Evolutionary conservation across 2,888 invertebrate species (phyloP), one percentile per base, ranked within the genome.

Genomic region (Zeuzera pyrina): DNA sequence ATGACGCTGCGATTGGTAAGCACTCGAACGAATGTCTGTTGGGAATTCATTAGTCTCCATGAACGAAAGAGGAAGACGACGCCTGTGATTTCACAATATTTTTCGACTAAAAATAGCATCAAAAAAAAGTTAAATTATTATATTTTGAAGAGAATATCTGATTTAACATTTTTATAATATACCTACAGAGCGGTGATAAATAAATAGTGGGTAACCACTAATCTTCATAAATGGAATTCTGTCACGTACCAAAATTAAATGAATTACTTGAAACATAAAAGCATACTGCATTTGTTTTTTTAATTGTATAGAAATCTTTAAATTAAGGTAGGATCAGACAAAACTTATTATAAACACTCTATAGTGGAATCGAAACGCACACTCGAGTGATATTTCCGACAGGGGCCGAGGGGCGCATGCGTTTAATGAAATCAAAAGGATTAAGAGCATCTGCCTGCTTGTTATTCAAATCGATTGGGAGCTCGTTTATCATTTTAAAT

Each of bases 371-470:
- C 59, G 63, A 61, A 63, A 56, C 59, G 65, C 54, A 54, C 63
- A 61, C 67, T 72, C 72, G 69, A 79, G 74, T 79, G 83, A 83
- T 83, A 81, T 81, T 81, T 83, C 83, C 81, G 83, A 81, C 81
- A 78, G 60, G 66, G 63, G 61, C 63, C 63, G 64, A 73, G 66
- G 71, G 76, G 78, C 71, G 79, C 81, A 79, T 78, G 81, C 76
- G 72, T 78, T 79, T 77, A 83, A 81, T 78, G 76, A 79, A 81
- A 81, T 81, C 77, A 83, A 81, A 81, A 76, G 83, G 83, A 83
- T 83, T 81, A 81, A 79, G 64, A 76, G 79, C 83, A 83, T 83
- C 83, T 83, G 83, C 79, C 77, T 72, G 68, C 71, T 83, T 83
- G 77, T 81, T 83, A 81, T 81, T 83, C 76, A 83, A 83, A 81